Evolutionary conservation across 2,113 vertebrate species (phyloP), one percentile per base, ranked within the genome.

Genomic region (Grallaria varia): DNA sequence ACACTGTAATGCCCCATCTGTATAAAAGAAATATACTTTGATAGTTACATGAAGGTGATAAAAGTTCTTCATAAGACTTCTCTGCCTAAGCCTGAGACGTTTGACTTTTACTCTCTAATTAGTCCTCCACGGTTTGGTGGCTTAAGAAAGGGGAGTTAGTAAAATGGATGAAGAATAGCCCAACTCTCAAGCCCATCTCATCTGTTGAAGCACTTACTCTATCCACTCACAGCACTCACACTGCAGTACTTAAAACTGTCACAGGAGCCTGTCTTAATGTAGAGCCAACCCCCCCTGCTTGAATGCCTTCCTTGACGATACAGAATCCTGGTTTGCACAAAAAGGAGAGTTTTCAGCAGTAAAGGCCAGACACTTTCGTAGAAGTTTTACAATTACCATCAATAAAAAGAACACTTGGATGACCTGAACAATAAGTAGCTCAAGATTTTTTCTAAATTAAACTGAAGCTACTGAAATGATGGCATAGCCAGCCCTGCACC

Each of bases 271-370:
- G 30, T 42, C 64, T 68, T 35, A 87, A 47, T 31, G 56, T 6
- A 47, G 0, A 80, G 69, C 62, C 66, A 33, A 69, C 60, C 50
- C 2, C 15, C 4, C 10, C n/a, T 49, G 44, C 72, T n/a, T 85
- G n/a, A 75, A 74, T 8, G 10, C 8, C 31, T 52, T 64, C 47
- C 15, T 17, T 39, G n/a, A 44, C 0, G 0, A 79, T n/a, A 31
- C 20, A 76, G 50, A 87, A 80, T 14, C 31, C 25, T 39, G 23
- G 6, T 28, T 66, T 88, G 64, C 0, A 8, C 25, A 6, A 72
- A 45, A 75, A 81, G 4, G 6, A 64, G 30, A 68, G 4, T 63
- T 55, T 90, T 69, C 67, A 77, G 56, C 30, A 76, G 72, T 27
- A 81, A 87, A 82, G 31, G 30, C 8, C 37, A 69, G n/a, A 30